A percentile compares a stretch with the other conserved stretches of the same genome.
phyloP scores from a whole-genome alignment of 2,797 vertebrate genomes.

The Notolepis coatsorum region DNA sequence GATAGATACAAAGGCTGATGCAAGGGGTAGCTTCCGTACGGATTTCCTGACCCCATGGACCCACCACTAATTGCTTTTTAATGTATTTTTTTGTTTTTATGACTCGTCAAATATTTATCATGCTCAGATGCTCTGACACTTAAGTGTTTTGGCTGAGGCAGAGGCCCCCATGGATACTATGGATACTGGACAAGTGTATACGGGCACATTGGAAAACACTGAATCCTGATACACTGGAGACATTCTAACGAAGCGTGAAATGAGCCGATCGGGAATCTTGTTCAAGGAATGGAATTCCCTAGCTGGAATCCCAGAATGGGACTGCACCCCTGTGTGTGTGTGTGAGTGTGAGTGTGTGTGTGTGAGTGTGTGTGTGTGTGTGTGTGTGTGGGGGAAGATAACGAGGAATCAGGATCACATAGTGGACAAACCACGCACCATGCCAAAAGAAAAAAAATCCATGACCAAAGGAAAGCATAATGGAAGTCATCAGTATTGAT shows the following conservation, averaged over 20 bases:
- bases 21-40: constrained; percentile 2
- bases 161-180: too few species aligned
- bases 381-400: neutral
- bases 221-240: too few species aligned
- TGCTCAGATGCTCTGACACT: constrained; percentile 18
- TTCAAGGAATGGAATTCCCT: neutral
- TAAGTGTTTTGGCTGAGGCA: neutral
- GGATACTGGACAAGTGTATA: too few species aligned
- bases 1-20: neutral
- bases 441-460: constrained; percentile 13
- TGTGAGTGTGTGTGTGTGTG: too few species aligned
- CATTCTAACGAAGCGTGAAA: neutral
- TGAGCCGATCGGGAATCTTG: neutral
- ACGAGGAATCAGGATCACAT: neutral
- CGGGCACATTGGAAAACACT: neutral
- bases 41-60: constrained; percentile 12
- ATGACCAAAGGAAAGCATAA: constrained; percentile 23
- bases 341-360: too few species aligned
- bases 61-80: constrained; percentile 58
- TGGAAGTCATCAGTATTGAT: constrained; percentile 41
- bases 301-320: neutral
- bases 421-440: constrained; percentile 3
- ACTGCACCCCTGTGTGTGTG: neutral
- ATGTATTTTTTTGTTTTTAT: constrained; percentile 55
- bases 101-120: constrained; percentile 54